Percentiles rank a stretch among this genome's conserved stretches.
Conservation (phyloP, 2,797 vertebrate genomes). For the Brachymystax lenok region DNA sequence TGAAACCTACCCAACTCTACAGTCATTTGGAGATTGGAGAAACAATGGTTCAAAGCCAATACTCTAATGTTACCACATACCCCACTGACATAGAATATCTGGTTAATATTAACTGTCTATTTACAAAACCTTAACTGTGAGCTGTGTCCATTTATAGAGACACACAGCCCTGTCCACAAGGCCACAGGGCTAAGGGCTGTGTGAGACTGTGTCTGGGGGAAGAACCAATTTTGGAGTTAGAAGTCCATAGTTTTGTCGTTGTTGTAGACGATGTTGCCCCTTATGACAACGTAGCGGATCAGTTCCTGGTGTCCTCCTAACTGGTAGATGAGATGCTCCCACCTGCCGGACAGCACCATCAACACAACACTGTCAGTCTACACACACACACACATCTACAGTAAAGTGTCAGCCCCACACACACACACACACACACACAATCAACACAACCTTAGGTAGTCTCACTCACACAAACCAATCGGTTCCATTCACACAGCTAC, state of each 20-base stretch:
- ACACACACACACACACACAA: too few species aligned
- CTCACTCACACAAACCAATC: too few species aligned
- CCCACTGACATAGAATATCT: neutral
- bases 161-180: neutral
- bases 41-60: neutral
- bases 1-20: neutral
- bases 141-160: neutral
- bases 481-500: neutral
- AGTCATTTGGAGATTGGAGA: neutral
- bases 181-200: neutral
- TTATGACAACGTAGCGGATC: slow-evolving; percentile 86
- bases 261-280: slow-evolving; percentile 84
- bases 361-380: neutral
- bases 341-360: slow-evolving; percentile 71
- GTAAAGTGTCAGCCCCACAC: neutral
- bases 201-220: neutral
- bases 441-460: too few species aligned
- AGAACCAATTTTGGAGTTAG: slow-evolving; percentile 26
- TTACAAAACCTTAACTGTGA: neutral
- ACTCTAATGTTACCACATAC: neutral
- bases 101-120: slow-evolving; percentile 19
- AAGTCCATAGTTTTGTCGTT: slow-evolving; percentile 69
- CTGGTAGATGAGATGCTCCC: slow-evolving; percentile 98
- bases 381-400: neutral
- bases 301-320: slow-evolving; percentile 91